A percentile compares a stretch with the other conserved stretches of the same genome.
Evolutionary conservation across 2,113 vertebrate genomes (phyloP).

Genomic region (Podarcis muralis): DNA sequence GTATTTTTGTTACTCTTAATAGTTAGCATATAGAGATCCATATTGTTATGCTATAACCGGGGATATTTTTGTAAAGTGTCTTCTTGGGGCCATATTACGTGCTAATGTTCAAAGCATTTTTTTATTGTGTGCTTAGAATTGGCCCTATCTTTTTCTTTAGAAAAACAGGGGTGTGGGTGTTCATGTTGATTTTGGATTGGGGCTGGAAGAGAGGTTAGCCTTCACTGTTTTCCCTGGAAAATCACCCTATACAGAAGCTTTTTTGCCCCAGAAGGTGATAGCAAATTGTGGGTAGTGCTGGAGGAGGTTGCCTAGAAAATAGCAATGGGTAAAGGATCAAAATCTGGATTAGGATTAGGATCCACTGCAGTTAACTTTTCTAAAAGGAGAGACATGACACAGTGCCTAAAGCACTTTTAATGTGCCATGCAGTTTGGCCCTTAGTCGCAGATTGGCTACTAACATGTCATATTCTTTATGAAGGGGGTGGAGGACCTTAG

Average conservation of each 20-base stretch:
- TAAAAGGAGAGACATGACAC: neutral
- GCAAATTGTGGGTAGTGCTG: too few relatives aligned
- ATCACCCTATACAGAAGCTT: too few relatives aligned
- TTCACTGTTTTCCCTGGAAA: neutral
- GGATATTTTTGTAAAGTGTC: neutral
- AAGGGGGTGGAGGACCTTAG: too few relatives aligned
- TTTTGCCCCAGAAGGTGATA: neutral
- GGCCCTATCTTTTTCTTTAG: neutral
- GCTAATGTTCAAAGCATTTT: neutral
- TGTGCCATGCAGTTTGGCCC: neutral
- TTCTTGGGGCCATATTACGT: neutral
- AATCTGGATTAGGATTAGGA: neutral
- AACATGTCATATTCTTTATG: neutral
- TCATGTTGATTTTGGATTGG: neutral
- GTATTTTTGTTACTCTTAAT: neutral
- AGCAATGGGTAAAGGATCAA: neutral
- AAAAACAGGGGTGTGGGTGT: neutral
- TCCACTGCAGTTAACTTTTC: neutral
- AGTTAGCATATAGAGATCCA: neutral
- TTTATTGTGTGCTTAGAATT: neutral
- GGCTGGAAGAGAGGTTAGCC: neutral
- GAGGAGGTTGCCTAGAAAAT: neutral
- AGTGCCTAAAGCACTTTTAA: neutral
- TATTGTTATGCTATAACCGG: neutral
- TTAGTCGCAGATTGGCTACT: neutral